Conservation (phyloP, 92 coral and sea anemone species). For the Virgularia gustaviana region DNA sequence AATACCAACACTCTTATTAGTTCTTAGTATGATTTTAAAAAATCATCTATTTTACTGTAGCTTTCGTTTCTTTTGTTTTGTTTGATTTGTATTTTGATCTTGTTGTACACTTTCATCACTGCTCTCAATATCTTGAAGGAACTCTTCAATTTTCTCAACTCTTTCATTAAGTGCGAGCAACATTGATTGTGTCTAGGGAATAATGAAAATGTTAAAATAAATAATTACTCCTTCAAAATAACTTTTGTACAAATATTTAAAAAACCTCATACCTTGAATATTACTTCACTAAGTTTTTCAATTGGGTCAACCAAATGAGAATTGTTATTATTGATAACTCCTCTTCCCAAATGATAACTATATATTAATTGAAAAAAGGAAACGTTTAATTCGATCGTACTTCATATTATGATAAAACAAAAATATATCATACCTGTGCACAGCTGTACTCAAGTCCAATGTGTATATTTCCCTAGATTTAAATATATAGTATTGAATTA, state of each 20-base stretch:
- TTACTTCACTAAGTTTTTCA: background rate
- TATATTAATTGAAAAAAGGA: background rate
- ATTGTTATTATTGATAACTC: background rate
- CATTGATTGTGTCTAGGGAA: background rate
- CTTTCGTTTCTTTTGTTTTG: background rate
- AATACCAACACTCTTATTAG: too few species aligned
- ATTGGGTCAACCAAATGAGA: background rate
- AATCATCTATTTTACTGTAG: background rate
- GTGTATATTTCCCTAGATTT: constrained; percentile 7
- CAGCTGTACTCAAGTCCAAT: background rate
- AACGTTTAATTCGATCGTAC: background rate
- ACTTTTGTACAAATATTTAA: too few species aligned
- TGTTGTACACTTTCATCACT: background rate
- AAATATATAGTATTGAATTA: too few species aligned
- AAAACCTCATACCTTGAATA: background rate
- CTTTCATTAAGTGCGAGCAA: background rate
- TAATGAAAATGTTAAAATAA: too few species aligned
- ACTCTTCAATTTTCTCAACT: background rate
- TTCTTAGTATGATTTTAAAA: too few species aligned
- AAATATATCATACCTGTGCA: background rate
- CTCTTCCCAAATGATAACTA: constrained; percentile 3
- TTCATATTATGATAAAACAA: background rate
- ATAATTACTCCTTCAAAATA: too few species aligned
- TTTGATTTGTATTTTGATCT: background rate
- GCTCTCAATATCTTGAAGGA: background rate